A percentile compares a stretch with the other conserved stretches of the same genome.
These are phyloP conservation scores for Cydia fagiglandana DNA, from an alignment of 1,140 invertebrate species.

Conservation along the genomic window DNA sequence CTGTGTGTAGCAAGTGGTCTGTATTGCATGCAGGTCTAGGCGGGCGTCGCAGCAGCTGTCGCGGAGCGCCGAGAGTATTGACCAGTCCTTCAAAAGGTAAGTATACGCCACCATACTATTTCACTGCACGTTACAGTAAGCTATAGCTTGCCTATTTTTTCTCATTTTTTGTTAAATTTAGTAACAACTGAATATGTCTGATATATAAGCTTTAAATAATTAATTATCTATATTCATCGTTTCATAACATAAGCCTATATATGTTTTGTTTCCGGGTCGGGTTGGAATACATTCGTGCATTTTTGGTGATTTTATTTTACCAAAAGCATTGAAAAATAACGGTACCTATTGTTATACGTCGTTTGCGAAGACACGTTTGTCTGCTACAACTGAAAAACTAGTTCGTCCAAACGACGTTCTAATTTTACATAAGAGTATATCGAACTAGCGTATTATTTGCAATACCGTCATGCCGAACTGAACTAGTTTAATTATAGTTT, in stretches of 20 bases:
- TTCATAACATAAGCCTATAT: background rate
- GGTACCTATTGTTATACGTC: background rate
- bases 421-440: background rate
- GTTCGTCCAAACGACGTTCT: background rate
- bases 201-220: too few relatives aligned
- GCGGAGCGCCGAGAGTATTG: conserved; percentile 81
- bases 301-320: background rate
- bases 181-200: too few relatives aligned
- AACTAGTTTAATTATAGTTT: background rate
- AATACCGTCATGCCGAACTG: conserved; percentile 6
- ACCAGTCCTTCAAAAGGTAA: conserved; percentile 75
- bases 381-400: background rate
- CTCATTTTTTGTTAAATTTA: too few relatives aligned
- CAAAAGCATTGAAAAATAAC: background rate
- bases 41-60: conserved; percentile 89
- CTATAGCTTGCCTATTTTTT: background rate
- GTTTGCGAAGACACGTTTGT: background rate
- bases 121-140: conserved; percentile 29
- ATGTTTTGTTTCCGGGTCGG: conserved; percentile 3
- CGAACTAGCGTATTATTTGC: background rate
- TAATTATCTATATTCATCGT: background rate
- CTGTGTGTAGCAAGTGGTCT: conserved; percentile 68
- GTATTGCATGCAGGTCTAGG: conserved; percentile 84
- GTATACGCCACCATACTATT: conserved; percentile 28
- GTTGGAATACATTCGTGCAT: background rate